phyloP scores from a whole-genome alignment of 1,140 invertebrate genomes.

The Conopomorpha cramerella region DNA sequence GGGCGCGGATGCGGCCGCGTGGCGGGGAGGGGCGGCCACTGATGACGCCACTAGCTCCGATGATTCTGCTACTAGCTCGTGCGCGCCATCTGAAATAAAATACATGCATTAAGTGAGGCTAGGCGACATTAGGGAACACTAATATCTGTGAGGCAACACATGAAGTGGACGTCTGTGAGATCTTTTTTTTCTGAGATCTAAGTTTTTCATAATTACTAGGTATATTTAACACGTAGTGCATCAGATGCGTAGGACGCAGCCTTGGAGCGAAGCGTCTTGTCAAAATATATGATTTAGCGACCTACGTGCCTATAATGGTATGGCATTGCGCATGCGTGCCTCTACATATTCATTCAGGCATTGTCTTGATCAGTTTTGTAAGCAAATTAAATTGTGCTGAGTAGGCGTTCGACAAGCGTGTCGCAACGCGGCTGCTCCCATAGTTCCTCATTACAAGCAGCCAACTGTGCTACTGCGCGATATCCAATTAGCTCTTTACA shows the following conservation, averaged over 20 bases:
- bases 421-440: too few relatives aligned
- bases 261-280: too few relatives aligned
- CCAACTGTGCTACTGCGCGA: too few relatives aligned
- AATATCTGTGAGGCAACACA: background rate
- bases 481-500: too few relatives aligned
- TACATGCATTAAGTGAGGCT: constrained; percentile 4
- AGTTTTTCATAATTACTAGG: too few relatives aligned
- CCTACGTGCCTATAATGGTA: too few relatives aligned
- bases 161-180: background rate
- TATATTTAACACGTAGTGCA: too few relatives aligned
- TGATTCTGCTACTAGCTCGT: constrained; percentile 40
- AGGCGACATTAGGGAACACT: background rate
- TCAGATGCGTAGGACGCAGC: too few relatives aligned
- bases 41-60: constrained; percentile 48
- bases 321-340: constrained; percentile 1
- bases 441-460: too few relatives aligned
- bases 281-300: too few relatives aligned
- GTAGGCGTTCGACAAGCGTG: too few relatives aligned
- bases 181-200: too few relatives aligned
- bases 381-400: constrained; percentile 2
- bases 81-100: constrained; percentile 37
- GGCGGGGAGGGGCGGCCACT: constrained; percentile 24
- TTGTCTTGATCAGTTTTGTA: constrained; percentile 4
- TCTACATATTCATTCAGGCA: constrained; percentile 3
- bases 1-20: constrained; percentile 17